A percentile compares a stretch with the other conserved stretches of the same genome.
These are phyloP conservation scores for Gnatocerus cornutus DNA, from an alignment of 2,888 invertebrate species.

Conservation along the genomic window DNA sequence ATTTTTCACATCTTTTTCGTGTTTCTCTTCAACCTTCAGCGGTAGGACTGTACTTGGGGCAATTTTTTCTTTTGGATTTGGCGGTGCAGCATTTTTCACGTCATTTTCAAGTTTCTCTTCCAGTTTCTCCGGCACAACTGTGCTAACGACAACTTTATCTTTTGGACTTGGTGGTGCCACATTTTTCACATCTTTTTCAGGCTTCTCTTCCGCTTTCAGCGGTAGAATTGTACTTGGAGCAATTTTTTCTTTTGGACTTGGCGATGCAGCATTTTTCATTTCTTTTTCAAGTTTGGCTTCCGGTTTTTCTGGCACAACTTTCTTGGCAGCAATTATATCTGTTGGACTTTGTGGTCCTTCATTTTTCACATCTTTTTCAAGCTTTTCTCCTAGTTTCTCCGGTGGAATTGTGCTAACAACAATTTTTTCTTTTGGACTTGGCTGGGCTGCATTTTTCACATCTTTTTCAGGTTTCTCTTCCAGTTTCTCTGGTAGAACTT, in stretches of 20 bases:
- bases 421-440: background rate
- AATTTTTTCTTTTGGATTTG: background rate
- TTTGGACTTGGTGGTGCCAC: background rate
- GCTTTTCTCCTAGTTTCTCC: too few relatives aligned
- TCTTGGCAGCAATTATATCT: background rate
- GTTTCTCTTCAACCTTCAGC: too few relatives aligned
- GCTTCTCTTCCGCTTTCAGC: background rate
- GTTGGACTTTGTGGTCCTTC: background rate
- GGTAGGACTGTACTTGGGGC: background rate
- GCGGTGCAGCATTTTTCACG: background rate
- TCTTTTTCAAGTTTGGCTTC: slow-evolving; percentile 47
- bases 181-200: background rate
- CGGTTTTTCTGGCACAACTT: slow-evolving; percentile 22
- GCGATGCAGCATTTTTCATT: background rate
- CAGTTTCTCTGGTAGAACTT: too few relatives aligned
- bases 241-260: too few relatives aligned
- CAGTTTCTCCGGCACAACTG: too few relatives aligned
- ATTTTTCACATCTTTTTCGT: background rate
- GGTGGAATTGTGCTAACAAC: too few relatives aligned
- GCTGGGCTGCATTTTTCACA: background rate
- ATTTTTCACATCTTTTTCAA: background rate
- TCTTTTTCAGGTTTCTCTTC: background rate
- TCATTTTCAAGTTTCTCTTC: background rate
- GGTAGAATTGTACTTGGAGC: too few relatives aligned
- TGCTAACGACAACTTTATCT: too few relatives aligned